Conservation (phyloP, 1,140 invertebrate species). For the Diachasmimorpha longicaudata region DNA sequence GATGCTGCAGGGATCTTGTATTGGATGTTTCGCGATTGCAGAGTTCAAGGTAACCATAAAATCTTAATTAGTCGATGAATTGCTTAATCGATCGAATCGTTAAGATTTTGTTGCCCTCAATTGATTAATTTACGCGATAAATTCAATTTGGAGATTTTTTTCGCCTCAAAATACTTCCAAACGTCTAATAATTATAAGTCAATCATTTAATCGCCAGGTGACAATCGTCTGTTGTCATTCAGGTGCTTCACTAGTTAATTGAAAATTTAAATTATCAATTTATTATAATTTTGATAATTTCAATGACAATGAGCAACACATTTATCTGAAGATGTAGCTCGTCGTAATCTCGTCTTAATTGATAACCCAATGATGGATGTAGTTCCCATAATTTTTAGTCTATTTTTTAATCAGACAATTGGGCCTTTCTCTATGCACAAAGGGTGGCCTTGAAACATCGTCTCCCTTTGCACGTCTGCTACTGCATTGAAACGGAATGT, state of each 20-base stretch:
- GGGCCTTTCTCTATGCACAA: constrained; percentile 88
- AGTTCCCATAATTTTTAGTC: not conserved
- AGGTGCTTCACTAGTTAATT: too few species aligned
- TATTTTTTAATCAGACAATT: constrained; percentile 76
- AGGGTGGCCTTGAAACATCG: constrained; percentile 82
- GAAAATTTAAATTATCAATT: not conserved
- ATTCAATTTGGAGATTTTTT: too few species aligned
- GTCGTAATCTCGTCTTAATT: too few species aligned
- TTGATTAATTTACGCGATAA: too few species aligned
- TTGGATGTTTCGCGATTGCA: constrained; percentile 88
- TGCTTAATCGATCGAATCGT: too few species aligned
- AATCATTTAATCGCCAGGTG: not conserved
- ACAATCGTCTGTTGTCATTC: too few species aligned
- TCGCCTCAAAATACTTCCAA: too few species aligned
- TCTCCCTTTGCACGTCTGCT: constrained; percentile 83
- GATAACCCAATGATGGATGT: not conserved
- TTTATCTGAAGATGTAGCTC: too few species aligned
- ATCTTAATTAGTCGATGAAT: not conserved
- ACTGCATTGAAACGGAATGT: constrained; percentile 82
- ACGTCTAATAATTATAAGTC: not conserved
- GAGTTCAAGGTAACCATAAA: constrained; percentile 74
- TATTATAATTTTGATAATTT: too few species aligned
- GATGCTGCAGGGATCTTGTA: constrained; percentile 75
- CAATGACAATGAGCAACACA: too few species aligned
- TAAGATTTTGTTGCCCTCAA: too few species aligned